Evolutionary conservation across 2,888 invertebrate genomes (phyloP).

Genomic region (Neoaliturus tenellus): DNA sequence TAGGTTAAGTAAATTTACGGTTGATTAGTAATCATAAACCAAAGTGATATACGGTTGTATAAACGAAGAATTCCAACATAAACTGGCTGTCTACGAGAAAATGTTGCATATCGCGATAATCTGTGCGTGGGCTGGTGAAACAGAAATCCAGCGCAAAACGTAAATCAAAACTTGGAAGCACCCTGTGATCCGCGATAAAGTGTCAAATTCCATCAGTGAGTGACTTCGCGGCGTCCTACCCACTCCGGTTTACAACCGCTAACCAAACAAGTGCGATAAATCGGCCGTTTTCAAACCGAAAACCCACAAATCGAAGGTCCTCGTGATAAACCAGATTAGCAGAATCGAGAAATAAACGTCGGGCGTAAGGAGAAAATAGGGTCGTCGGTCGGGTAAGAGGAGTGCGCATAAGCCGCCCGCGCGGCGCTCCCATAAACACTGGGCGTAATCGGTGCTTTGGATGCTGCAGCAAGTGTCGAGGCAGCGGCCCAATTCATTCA

Average conservation of each 20-base stretch:
- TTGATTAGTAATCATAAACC: too few relatives aligned
- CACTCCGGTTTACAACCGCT: not conserved
- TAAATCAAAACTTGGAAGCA: not conserved
- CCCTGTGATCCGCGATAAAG: not conserved
- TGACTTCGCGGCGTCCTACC: not conserved
- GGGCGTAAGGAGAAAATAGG: slow-evolving; percentile 2
- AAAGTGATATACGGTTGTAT: too few relatives aligned
- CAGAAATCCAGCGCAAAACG: not conserved
- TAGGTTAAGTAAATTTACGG: too few relatives aligned
- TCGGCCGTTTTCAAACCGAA: not conserved
- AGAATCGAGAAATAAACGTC: slow-evolving; percentile 1
- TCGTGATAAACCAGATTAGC: not conserved
- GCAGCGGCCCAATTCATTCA: slow-evolving; percentile 46
- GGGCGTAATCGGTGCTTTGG: slow-evolving; percentile 31
- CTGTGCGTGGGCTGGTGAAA: not conserved
- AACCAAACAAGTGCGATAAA: not conserved
- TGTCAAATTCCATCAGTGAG: not conserved
- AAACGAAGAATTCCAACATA: too few relatives aligned
- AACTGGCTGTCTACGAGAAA: not conserved
- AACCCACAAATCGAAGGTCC: not conserved
- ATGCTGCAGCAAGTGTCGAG: not conserved
- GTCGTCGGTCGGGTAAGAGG: slow-evolving; percentile 31
- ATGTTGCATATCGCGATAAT: not conserved
- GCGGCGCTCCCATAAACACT: not conserved
- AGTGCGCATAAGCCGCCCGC: slow-evolving; percentile 7